Conservation (phyloP, 2,113 vertebrate species). For the Phaetusa simplex region DNA sequence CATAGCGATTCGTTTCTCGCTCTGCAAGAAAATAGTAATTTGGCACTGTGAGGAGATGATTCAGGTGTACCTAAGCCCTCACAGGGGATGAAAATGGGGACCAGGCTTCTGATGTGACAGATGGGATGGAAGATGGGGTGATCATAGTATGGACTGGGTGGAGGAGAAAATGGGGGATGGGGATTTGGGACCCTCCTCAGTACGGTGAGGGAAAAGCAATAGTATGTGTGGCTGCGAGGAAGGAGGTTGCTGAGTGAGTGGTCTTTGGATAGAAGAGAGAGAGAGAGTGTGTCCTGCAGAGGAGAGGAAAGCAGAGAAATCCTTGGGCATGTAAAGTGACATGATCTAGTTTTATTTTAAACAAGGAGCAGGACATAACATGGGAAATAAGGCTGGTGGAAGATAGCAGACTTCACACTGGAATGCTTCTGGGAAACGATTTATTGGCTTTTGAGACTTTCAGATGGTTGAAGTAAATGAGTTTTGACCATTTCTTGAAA, state of each 20-base stretch:
- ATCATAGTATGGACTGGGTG: background rate
- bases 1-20: background rate
- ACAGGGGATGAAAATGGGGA: background rate
- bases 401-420: background rate
- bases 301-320: background rate
- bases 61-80: background rate
- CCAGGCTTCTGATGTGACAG: background rate
- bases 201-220: background rate
- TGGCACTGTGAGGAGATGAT: background rate
- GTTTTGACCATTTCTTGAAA: background rate
- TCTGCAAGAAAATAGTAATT: background rate
- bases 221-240: background rate
- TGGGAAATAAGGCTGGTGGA: background rate
- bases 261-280: background rate
- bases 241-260: background rate
- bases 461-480: background rate
- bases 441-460: background rate
- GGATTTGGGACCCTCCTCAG: background rate
- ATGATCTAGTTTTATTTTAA: background rate
- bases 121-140: background rate
- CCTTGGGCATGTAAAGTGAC: background rate
- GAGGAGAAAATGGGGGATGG: background rate
- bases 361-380: background rate
- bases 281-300: background rate
- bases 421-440: background rate